Evolutionary conservation across 2,888 invertebrate species (phyloP), one percentile per base, ranked within the genome.

Genomic region (Xestia rhomboidea): DNA sequence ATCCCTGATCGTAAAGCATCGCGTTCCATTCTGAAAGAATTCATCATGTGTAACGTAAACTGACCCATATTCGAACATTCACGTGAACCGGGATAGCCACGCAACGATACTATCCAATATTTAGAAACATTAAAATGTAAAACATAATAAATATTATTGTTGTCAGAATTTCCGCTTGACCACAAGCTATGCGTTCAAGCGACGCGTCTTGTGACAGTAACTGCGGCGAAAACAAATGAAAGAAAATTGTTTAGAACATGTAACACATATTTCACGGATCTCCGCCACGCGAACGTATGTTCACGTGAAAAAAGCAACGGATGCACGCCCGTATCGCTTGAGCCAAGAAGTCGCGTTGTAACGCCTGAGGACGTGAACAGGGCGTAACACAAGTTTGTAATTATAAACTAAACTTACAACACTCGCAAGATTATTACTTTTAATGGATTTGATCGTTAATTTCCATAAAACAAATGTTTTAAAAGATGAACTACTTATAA

Each of bases 41-140:
- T 73, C 88, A 88, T 88, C 88, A 88, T 83, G 30, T 68, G 13
- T 38, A 78, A 81, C 51, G 76, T 88, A 87, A 85, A 85, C 88
- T 88, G 82, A 88, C 88, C 88, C 76, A 88, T 68, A 84, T 88
- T 24, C 66, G 49, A 54, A 15, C 60, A 11, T 27, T 10, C 60
- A 44, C 51, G 67, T 34, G 63, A 21, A 38, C 57, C 24, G 46
- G 24, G 66, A 46, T 78, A 67, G 46, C 67, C 57, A 71, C 62
- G 62, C 69, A 69, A 79, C 76, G 57, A 72, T 77, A 79, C 69
- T 69, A 80, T 82, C 60, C 63, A 71, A 82, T 88, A 86, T 83
- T 85, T 77, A 79, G 72, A 83, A 76, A 85, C 80, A 86, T 76
- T 73, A 70, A 64, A 74, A 77, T 38, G 73, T 73, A 69, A 83